These are phyloP conservation scores for Athalia circularis DNA, from an alignment of 2,888 invertebrate genomes.

Conservation along the genomic window DNA sequence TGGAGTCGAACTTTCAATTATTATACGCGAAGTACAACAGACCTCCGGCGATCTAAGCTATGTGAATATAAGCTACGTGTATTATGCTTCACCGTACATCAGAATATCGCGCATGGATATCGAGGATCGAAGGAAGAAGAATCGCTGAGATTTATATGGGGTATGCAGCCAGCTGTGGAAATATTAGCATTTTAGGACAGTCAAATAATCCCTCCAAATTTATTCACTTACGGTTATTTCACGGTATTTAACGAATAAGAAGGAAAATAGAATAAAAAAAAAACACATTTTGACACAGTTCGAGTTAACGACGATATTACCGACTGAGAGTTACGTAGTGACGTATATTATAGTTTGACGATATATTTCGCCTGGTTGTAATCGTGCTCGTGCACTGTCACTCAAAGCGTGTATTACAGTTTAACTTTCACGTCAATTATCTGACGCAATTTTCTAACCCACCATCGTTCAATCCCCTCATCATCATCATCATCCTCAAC, in stretches of 20 bases:
- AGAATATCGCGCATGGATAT: no score
- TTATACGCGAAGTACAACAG: neutral
- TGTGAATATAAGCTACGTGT: neutral
- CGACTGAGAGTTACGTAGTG: neutral
- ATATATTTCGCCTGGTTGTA: neutral
- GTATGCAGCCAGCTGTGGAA: no score
- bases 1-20: slow-evolving; percentile 33
- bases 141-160: no score
- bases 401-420: slow-evolving; percentile 28
- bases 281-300: neutral
- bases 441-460: slow-evolving; percentile 7
- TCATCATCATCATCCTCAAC: neutral
- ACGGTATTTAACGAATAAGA: neutral
- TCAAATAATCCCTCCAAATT: no score
- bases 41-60: slow-evolving; percentile 2
- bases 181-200: no score
- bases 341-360: neutral
- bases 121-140: no score
- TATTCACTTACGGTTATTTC: no score
- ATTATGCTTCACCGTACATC: no score
- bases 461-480: neutral
- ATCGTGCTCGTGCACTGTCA: slow-evolving; percentile 19
- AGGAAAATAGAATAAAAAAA: neutral
- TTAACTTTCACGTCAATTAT: slow-evolving; percentile 30
- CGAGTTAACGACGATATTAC: no score